A percentile compares a stretch with the other conserved stretches of the same genome.
These are phyloP conservation scores for Pimephales promelas DNA, from an alignment of 2,113 vertebrate species.

Conservation along the genomic window DNA sequence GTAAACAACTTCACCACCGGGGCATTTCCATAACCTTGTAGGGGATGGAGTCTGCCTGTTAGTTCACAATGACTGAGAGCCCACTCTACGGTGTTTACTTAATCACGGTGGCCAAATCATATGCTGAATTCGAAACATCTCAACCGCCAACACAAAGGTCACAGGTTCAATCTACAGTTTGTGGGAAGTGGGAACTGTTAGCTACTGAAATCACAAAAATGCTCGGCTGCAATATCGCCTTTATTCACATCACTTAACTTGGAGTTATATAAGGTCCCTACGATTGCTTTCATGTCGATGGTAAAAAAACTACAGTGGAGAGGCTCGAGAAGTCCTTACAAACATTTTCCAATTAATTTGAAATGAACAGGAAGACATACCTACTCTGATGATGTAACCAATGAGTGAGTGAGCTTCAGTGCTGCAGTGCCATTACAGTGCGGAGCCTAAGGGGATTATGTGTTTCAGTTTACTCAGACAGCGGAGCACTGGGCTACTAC, in stretches of 20 bases:
- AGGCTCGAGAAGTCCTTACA: not conserved
- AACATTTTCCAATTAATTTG: constrained; percentile 38
- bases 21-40: constrained; percentile 30
- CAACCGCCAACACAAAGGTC: constrained; percentile 14
- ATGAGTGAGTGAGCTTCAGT: constrained; percentile 60
- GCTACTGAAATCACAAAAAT: not conserved
- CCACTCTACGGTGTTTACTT: constrained; percentile 12
- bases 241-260: constrained; percentile 51
- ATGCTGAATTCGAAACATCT: constrained; percentile 16
- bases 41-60: constrained; percentile 1
- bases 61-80: constrained; percentile 9
- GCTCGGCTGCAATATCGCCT: constrained; percentile 16
- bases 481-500: constrained; percentile 39
- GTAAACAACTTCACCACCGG: constrained; percentile 15
- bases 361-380: constrained; percentile 70
- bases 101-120: constrained; percentile 30
- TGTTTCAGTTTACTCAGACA: constrained; percentile 60
- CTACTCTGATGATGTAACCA: constrained; percentile 58
- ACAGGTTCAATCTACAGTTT: constrained; percentile 17
- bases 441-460: constrained; percentile 63
- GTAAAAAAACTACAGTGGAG: not conserved
- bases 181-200: constrained; percentile 6
- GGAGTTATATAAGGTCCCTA: constrained; percentile 51
- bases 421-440: constrained; percentile 62
- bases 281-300: not conserved